Base-by-base conservation (phyloP, 1,140 invertebrate species). In the Zaprionus davidi region DNA sequence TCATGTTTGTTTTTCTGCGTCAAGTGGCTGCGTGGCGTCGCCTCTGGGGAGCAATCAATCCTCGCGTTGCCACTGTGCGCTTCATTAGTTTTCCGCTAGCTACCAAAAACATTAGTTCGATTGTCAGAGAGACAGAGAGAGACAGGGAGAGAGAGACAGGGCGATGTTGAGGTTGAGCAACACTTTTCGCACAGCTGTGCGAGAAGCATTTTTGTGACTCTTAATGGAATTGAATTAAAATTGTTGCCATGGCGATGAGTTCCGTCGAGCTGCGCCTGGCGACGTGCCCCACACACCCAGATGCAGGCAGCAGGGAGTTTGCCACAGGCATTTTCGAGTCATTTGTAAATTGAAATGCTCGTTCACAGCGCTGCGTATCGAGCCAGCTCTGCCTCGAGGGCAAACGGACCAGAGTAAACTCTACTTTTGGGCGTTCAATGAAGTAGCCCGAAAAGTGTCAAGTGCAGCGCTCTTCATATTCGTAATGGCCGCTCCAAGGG, bases 151-250 rank as follows among this genome's bases (percentile, higher is more conserved):
- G 15, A 26, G 46, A 62, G 41, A 34, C 51, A 20, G 51, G 11
- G 24, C 26, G 36, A 26, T 6, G 64, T 22, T 55, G 62, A 66
- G 24, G n/a, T 11, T 20, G 44, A 36, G 31, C 41, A 53, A 67
- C 22, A 60, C 59, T 79, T 72, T 78, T 70, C 49, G 70, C 82
- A 82, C 85, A 90, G 82, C 86, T 90, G 84, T 62, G 56, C 68
- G 41, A 22, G 46, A 22, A 72, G 66, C 68, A 60, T 78, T 81
- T 85, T 82, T 63, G 78, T 82, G 82, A 90, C 82, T 90, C 75
- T 85, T 90, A 90, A 90, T 90, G 86, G 86, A 90, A 90, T 90
- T 90, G 82, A 90, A 90, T 90, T 90, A 90, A 90, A 90, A 82
- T 71, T 80, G 82, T 80, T 90, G 68, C 78, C 81, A 78, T 83